Base-by-base conservation (phyloP, 2,113 vertebrate species). In the Bubalus kerabau region DNA sequence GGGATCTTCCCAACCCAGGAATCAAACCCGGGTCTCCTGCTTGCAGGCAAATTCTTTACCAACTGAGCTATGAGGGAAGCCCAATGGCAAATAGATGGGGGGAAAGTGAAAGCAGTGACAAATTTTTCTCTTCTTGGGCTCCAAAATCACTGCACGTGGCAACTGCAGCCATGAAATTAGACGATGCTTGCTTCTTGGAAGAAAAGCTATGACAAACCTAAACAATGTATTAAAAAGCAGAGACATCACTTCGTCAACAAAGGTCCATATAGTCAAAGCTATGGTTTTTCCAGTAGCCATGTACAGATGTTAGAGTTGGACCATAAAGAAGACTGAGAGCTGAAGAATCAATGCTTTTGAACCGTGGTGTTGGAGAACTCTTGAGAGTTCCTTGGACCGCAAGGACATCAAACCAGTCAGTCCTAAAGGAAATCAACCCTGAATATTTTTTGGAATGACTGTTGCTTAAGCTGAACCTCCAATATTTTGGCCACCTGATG, bases 21-120 rank as follows among this genome's bases (percentile, higher is more conserved):
- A 71, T 36, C 19, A 0, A 71, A 71, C 9, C n/a, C 0, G 2
- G n/a, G n/a, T 36, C 4, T 71, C n/a, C 64, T 71, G 19, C n/a
- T 36, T 36, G 9, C n/a, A 36, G 64, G n/a, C 17, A 71, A n/a
- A 71, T 36, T 71, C 64, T 71, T 36, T 12, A 21, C n/a, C n/a
- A 71, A 71, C n/a, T 71, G 64, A 71, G 64, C 64, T 71, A 23
- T 71, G 64, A 21, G 17, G 19, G 36, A 71, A 71, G 64, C 19
- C n/a, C n/a, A 23, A 1, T 23, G n/a, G n/a, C 9, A 71, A 71
- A 71, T 14, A 26, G 23, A 76, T 43, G 36, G 36, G 23, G 36
- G 6, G 1, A 14, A 43, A 76, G 71, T 43, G 40, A 40, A 76
- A 76, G 36, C 36, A 76, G 71, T 26, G 71, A 26, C 23, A 43